Evolutionary conservation across 2,113 vertebrate genomes (phyloP).

Genomic region (Cercopithecus mona): DNA sequence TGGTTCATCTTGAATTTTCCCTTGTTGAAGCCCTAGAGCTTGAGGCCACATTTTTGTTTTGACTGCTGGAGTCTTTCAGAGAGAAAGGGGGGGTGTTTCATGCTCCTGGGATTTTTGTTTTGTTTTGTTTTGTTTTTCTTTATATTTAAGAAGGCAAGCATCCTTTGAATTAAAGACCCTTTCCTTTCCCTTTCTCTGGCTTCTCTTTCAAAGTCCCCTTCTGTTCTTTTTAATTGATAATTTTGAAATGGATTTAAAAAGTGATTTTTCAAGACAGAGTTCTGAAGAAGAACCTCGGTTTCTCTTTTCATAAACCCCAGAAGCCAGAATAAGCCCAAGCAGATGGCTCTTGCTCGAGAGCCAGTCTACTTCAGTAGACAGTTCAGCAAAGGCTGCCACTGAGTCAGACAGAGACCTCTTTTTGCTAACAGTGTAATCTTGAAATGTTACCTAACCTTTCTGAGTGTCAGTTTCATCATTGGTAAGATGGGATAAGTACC

Average conservation of each 20-base stretch:
- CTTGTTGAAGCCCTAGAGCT: background rate
- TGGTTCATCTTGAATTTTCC: background rate
- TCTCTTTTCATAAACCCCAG: background rate
- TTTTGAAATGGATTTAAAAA: background rate
- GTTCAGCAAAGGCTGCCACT: background rate
- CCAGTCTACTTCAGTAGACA: background rate
- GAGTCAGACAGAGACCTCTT: background rate
- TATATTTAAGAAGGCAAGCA: background rate
- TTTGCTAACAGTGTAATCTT: background rate
- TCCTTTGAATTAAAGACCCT: background rate
- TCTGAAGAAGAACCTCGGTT: background rate
- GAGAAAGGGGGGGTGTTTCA: background rate
- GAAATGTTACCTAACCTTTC: background rate
- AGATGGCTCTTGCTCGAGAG: background rate
- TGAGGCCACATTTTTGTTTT: background rate
- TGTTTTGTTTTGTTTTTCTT: background rate
- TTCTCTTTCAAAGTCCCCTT: background rate
- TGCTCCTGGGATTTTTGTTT: background rate
- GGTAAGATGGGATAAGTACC: background rate
- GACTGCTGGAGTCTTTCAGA: background rate
- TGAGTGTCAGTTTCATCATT: background rate
- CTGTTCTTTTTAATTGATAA: background rate
- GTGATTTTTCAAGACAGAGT: background rate
- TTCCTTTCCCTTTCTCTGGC: background rate
- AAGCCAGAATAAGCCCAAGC: background rate